phyloP scores from a whole-genome alignment of 2,113 vertebrate species.

The Passer montanus region DNA sequence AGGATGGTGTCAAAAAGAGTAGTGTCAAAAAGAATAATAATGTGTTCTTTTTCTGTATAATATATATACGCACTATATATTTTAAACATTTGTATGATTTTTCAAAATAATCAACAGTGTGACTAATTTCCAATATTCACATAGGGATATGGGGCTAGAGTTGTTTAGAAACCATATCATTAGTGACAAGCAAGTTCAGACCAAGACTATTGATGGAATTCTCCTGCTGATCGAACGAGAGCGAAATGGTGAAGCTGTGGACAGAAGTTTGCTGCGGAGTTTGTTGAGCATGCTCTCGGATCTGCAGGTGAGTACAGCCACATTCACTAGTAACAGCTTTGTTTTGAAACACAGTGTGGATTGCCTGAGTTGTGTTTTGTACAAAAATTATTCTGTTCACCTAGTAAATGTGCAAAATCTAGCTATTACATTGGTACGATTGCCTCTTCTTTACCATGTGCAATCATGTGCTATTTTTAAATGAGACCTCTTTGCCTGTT shows the following conservation, averaged over 20 bases:
- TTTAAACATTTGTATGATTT: background rate
- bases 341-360: background rate
- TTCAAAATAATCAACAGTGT: background rate
- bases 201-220: slow-evolving; percentile 80
- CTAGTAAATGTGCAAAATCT: background rate
- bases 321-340: background rate
- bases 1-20: too few relatives aligned
- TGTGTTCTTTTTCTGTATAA: background rate
- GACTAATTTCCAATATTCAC: background rate
- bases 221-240: slow-evolving; percentile 77
- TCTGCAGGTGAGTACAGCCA: slow-evolving; percentile 71
- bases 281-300: slow-evolving; percentile 83
- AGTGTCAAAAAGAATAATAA: background rate
- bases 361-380: rapidly evolving
- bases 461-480: background rate
- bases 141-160: slow-evolving; percentile 84
- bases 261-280: slow-evolving; percentile 80
- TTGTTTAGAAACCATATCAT: slow-evolving; percentile 80
- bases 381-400: background rate
- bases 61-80: background rate
- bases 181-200: slow-evolving; percentile 79
- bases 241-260: slow-evolving; percentile 79
- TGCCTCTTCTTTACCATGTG: background rate
- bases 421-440: background rate
- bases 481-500: background rate